phyloP scores from a whole-genome alignment of 2,888 invertebrate genomes.

The Ischnus inquisitorius region DNA sequence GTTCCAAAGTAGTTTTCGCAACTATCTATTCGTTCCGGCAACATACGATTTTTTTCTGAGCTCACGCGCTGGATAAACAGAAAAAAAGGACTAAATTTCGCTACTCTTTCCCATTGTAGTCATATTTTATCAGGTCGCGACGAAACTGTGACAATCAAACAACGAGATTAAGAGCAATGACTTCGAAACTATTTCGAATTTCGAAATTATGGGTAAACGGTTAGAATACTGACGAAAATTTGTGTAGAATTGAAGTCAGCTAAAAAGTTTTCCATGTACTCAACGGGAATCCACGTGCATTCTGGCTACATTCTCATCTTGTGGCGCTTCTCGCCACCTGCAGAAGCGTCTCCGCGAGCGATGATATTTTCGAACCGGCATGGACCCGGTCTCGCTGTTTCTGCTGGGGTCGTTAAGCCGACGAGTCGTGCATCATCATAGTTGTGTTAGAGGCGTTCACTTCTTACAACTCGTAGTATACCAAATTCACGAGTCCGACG shows the following conservation, averaged over 20 bases:
- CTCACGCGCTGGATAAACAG: too few relatives aligned
- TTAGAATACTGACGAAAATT: background rate
- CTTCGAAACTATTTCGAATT: background rate
- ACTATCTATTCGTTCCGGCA: too few relatives aligned
- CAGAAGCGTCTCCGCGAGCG: slow-evolving; percentile 12
- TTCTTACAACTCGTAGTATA: background rate
- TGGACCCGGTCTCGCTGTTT: slow-evolving; percentile 70
- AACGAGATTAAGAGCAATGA: background rate
- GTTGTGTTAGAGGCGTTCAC: slow-evolving; percentile 57
- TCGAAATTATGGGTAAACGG: background rate
- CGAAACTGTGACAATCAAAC: too few relatives aligned
- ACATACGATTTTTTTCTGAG: too few relatives aligned
- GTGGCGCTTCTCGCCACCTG: slow-evolving; percentile 20
- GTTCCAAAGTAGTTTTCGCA: too few relatives aligned
- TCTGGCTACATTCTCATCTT: background rate
- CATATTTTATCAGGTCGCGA: too few relatives aligned
- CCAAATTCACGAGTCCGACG: background rate
- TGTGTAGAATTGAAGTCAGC: background rate
- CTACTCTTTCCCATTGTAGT: too few relatives aligned
- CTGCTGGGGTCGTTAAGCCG: slow-evolving; percentile 77
- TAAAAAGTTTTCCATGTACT: background rate
- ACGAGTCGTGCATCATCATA: slow-evolving; percentile 69
- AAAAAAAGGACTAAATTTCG: too few relatives aligned
- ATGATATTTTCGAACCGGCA: slow-evolving; percentile 75
- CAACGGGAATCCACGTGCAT: background rate